These are phyloP conservation scores for Clepsis dumicolana DNA, from an alignment of 2,888 invertebrate genomes.

Conservation along the genomic window DNA sequence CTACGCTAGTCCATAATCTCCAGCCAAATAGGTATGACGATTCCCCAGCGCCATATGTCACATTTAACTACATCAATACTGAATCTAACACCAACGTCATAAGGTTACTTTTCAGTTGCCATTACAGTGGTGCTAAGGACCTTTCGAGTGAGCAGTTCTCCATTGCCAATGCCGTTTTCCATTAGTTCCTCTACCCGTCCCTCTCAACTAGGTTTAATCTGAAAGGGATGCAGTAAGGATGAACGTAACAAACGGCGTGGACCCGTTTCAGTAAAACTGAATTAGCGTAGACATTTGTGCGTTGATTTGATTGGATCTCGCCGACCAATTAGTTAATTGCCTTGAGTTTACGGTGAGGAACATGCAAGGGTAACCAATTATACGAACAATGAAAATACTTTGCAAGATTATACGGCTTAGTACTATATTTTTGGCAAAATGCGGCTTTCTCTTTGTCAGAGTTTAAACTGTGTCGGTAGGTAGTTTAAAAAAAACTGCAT, in stretches of 20 bases:
- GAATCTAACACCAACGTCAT: background rate
- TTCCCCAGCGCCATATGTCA: background rate
- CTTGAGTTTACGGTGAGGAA: background rate
- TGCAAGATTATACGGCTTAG: no score
- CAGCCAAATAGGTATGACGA: background rate
- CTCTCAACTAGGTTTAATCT: background rate
- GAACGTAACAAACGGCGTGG: background rate
- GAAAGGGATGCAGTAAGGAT: background rate
- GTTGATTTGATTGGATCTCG: constrained; percentile 10
- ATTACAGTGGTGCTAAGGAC: background rate
- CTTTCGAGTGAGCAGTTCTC: background rate
- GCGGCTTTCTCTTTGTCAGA: no score
- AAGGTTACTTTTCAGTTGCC: background rate
- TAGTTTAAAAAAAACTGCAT: no score
- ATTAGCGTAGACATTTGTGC: constrained; percentile 9
- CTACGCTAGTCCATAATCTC: background rate
- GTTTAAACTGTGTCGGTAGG: no score
- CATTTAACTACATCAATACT: background rate
- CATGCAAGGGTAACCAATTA: background rate
- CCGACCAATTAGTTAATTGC: constrained; percentile 8
- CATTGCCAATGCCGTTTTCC: background rate
- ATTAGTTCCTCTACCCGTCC: background rate
- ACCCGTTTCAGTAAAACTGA: constrained; percentile 8
- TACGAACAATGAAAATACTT: no score
- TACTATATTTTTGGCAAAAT: no score